Percentiles rank a stretch among this genome's conserved stretches.
Evolutionary conservation across 2,888 invertebrate genomes (phyloP).

Genomic region (Lepeophtheirus nordmannii): DNA sequence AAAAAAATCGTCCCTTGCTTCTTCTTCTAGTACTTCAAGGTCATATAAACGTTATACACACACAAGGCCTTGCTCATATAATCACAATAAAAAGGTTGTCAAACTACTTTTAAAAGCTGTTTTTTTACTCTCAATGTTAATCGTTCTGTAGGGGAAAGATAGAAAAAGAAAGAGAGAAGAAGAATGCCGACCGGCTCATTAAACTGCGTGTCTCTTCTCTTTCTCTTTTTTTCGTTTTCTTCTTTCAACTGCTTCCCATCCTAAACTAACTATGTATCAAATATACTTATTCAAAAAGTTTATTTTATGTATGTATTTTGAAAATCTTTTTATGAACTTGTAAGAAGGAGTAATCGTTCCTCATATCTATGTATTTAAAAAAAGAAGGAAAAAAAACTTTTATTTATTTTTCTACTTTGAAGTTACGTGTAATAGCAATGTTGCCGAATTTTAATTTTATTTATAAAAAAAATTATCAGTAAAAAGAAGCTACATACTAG

Average conservation of each 20-base stretch:
- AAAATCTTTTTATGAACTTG: no score
- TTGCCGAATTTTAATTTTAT: no score
- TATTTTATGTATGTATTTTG: no score
- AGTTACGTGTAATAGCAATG: no score
- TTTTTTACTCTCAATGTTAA: neutral
- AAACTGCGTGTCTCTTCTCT: neutral
- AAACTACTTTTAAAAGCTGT: constrained; percentile 1
- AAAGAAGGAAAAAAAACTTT: no score
- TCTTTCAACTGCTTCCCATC: no score
- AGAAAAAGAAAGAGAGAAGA: constrained; percentile 24
- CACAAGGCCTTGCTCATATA: constrained; percentile 2
- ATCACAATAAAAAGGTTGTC: constrained; percentile 3
- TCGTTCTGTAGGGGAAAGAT: constrained; percentile 5
- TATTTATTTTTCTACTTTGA: no score
- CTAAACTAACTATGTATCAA: no score
- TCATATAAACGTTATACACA: neutral
- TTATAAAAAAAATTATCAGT: neutral
- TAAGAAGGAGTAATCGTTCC: no score
- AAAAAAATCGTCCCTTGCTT: neutral
- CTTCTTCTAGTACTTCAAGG: constrained; percentile 3
- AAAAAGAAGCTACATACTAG: neutral
- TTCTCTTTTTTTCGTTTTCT: no score
- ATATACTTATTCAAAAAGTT: no score
- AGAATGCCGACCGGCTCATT: constrained; percentile 2
- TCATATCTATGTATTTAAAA: no score